Evolutionary conservation across 1,140 invertebrate genomes (phyloP).

Genomic region (Calosoma granatense): DNA sequence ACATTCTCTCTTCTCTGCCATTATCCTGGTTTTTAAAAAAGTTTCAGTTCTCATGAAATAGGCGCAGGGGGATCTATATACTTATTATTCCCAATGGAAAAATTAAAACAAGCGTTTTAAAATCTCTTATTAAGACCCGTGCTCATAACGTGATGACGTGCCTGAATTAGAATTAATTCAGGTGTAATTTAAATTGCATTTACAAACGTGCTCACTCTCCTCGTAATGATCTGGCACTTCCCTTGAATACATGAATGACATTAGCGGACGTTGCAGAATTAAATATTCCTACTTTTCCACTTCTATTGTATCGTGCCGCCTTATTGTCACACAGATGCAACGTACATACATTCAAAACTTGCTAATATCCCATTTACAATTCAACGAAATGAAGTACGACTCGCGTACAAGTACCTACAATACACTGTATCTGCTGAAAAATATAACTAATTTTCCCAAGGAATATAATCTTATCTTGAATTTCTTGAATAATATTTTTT

Average conservation of each 20-base stretch:
- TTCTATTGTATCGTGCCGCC: background rate
- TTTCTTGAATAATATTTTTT: too few species aligned
- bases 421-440: too few species aligned
- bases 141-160: background rate
- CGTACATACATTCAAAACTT: background rate
- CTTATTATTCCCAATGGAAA: too few species aligned
- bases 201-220: background rate
- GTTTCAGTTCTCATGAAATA: too few species aligned
- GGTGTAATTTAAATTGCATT: slow-evolving; percentile 7
- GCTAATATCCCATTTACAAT: background rate
- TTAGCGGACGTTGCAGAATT: background rate
- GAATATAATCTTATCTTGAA: too few species aligned
- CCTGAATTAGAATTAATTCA: slow-evolving; percentile 6
- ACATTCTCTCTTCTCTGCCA: too few species aligned
- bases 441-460: too few species aligned
- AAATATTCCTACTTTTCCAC: slow-evolving; percentile 1
- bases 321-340: background rate
- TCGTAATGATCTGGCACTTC: background rate
- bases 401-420: too few species aligned
- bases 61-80: too few species aligned
- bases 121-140: background rate
- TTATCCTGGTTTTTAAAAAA: too few species aligned
- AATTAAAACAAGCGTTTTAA: background rate
- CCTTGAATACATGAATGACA: slow-evolving; percentile 8
- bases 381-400: background rate